A percentile compares a stretch with the other conserved stretches of the same genome.
Conservation (phyloP, 2,113 vertebrate genomes). For the Theristicus caerulescens region DNA sequence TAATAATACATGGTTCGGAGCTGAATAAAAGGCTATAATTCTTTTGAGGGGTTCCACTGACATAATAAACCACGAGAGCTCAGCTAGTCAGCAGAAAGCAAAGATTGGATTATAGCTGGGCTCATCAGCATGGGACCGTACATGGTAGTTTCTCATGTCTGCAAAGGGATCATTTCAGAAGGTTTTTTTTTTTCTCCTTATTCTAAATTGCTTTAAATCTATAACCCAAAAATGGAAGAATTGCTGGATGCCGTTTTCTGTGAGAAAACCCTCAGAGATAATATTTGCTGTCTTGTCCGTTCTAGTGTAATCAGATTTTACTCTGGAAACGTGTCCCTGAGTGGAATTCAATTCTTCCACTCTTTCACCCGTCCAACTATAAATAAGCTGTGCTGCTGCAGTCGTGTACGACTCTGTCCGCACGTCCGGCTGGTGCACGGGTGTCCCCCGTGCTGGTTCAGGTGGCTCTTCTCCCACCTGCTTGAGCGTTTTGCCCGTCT, state of each 20-base stretch:
- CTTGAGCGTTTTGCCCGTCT: not conserved
- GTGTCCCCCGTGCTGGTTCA: not conserved
- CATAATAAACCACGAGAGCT: constrained; percentile 73
- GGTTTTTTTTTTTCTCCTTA: not conserved
- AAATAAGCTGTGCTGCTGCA: not conserved
- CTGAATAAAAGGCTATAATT: constrained; percentile 78
- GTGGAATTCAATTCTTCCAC: not conserved
- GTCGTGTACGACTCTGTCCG: not conserved
- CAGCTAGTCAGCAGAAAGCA: constrained; percentile 71
- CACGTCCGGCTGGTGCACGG: accelerated
- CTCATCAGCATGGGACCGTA: constrained; percentile 29
- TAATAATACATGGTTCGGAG: constrained; percentile 72
- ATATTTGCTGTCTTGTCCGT: not conserved
- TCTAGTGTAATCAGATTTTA: not conserved
- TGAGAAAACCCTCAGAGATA: not conserved
- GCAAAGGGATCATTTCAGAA: constrained; percentile 16
- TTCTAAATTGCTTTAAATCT: not conserved
- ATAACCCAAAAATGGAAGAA: constrained; percentile 3
- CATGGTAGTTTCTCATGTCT: constrained; percentile 38
- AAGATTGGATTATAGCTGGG: constrained; percentile 58
- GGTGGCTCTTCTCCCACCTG: not conserved
- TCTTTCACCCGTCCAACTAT: not conserved
- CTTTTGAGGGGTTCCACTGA: constrained; percentile 77
- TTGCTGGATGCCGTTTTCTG: not conserved
- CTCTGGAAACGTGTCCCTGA: not conserved